Conservation (phyloP, 1,140 invertebrate genomes). For the Ooceraea biroi region DNA sequence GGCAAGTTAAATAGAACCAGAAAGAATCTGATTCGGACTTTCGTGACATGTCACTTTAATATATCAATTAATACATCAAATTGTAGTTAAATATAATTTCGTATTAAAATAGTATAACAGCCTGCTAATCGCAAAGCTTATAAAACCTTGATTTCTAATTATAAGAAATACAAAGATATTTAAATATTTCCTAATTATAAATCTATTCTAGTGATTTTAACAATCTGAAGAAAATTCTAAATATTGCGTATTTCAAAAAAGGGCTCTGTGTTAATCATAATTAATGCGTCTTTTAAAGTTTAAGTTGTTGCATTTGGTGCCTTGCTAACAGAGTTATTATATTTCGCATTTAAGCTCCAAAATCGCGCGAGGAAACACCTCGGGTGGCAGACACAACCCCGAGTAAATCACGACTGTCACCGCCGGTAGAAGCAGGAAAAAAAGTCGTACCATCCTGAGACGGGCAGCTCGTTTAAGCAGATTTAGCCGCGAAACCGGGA, state of each 20-base stretch:
- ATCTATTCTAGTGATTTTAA: no score
- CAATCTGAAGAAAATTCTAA: no score
- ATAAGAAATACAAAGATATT: no score
- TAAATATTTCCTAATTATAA: no score
- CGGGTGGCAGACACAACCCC: conserved; percentile 45
- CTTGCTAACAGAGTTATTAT: not conserved
- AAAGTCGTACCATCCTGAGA: conserved; percentile 64
- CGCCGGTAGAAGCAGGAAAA: conserved; percentile 16
- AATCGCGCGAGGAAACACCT: conserved; percentile 19
- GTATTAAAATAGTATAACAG: no score
- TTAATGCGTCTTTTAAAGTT: not conserved
- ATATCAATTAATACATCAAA: no score
- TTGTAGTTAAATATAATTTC: no score
- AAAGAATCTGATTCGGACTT: not conserved
- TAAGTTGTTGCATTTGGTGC: not conserved
- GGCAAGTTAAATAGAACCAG: not conserved
- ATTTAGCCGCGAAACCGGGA: conserved; percentile 74
- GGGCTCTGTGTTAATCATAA: not conserved
- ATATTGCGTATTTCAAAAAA: no score
- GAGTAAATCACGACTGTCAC: conserved; percentile 64
- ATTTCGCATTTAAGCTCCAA: conserved; percentile 11
- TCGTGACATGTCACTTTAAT: not conserved
- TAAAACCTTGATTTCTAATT: no score
- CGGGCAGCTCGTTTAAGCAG: conserved; percentile 70
- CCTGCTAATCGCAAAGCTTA: no score